Base-by-base conservation (phyloP, 2,888 invertebrate genomes). In the Mythimna loreyi region DNA sequence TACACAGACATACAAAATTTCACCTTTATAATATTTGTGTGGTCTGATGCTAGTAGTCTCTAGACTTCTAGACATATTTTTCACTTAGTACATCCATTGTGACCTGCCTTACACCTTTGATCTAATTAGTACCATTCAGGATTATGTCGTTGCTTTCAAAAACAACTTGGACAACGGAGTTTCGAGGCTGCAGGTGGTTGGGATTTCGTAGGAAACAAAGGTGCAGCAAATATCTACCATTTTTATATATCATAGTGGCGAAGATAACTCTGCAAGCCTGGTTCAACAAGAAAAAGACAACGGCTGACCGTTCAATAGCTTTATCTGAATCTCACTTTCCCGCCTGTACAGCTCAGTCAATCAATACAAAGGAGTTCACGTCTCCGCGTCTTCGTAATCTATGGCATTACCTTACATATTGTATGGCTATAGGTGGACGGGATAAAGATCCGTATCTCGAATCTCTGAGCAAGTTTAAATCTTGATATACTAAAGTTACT, bases 381-480 rank as follows among this genome's bases (percentile, higher is more conserved):
- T 43, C 13, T 59, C 21, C 33, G 19, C 1, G 50, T 30, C 25
- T 19, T 21, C 7, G 9, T 50, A 43, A 19, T 67, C 56, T 49
- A 21, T 25, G 11, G n/a, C 16, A 23, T 43, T 21, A 43, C 16
- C 16, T 71, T 23, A 57, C 9, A 30, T 65, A 50, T 40, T 40
- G 47, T 49, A 49, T 23, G 19, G 40, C 33, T 47, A 66, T 28
- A 11, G 30, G 30, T 67, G n/a, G 49, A 43, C n/a, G 47, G 13
- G 23, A 60, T 72, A 33, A 52, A 56, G 52, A 64, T 62, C 13
- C n/a, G 40, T 61, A 72, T 69, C 69, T 50, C 40, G 45, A 23
- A 30, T 23, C 30, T 63, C 45, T 28, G 40, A 40, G 33, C 36
- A 45, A 60, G 21, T 13, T 3, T 73, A 33, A 23, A 36, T 50